These are phyloP conservation scores for Clavelina lepadiformis DNA, from an alignment of 23 tunicate genomes.

Conservation along the genomic window DNA sequence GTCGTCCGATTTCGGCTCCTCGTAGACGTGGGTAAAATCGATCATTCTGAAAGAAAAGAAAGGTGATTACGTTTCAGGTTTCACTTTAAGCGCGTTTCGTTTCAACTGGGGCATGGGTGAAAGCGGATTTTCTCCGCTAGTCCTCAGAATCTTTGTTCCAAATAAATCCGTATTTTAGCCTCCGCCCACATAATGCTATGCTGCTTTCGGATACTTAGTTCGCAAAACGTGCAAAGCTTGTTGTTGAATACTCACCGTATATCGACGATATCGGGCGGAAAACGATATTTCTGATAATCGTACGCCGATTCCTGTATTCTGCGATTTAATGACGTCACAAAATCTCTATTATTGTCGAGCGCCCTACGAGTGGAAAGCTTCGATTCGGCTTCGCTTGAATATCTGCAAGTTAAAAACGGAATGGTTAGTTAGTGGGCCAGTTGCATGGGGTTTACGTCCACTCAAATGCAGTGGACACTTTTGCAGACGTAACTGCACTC, in stretches of 20 bases:
- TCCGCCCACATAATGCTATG: no score
- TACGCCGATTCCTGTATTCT: constrained; percentile 68
- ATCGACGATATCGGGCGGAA: constrained; percentile 90
- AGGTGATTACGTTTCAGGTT: no score
- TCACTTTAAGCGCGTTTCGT: no score
- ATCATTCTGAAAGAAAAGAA: constrained; percentile 67
- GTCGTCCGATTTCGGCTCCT: constrained; percentile 65
- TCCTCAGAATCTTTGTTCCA: no score
- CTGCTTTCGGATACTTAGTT: no score
- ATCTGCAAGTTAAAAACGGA: constrained; percentile 14
- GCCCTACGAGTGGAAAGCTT: constrained; percentile 19
- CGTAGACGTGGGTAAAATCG: constrained; percentile 95
- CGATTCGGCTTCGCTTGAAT: constrained; percentile 91
- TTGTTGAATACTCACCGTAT: constrained; percentile 42
- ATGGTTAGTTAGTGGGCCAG: neutral
- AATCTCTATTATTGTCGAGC: constrained; percentile 32
- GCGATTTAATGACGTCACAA: constrained; percentile 64
- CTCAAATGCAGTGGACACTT: no score
- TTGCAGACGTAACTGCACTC: no score
- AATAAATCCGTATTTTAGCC: no score
- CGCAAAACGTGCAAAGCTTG: neutral
- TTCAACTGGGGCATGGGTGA: no score
- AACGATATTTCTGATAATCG: constrained; percentile 56
- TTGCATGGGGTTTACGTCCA: no score
- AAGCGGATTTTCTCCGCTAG: no score